Base-by-base conservation (phyloP, 35 echinoderm and acorn worm species). In the Strongylocentrotus purpuratus region DNA sequence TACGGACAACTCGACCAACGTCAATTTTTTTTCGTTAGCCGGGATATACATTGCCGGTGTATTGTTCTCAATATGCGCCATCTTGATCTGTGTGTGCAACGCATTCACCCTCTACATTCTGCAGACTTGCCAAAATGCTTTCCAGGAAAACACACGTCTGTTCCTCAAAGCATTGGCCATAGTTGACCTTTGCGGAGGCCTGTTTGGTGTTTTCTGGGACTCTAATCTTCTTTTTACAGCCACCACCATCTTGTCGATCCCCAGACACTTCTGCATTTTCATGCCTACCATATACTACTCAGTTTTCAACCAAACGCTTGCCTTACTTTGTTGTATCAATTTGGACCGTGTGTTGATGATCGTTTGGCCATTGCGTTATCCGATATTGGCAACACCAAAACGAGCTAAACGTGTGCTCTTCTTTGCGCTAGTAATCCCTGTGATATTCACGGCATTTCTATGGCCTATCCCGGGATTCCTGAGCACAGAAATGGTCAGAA, bases 101-200 rank as follows among this genome's bases (percentile, higher is more conserved):
- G 65, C 22, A 78, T 78, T 78, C 65, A 78, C 65, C 22, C 65
- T 78, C 7, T 78, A 78, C 65, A 78, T 78, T 7, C 65, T 78
- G 65, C 65, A 78, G 20, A 78, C 65, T 28, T 78, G 65, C 65
- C 65, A 78, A 7, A n/a, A 78, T 4, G 65, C 65, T 7, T 78
- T 78, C 8, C 65, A 78, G 65, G 65, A 78, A n/a, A 78, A 22
- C 0, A 78, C 65, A 4, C 20, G 65, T 5, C 65, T 78, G 65
- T 78, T 78, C 65, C n/a, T 78, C 65, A 78, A 78, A 28, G 65
- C 65, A 78, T 28, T 78, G 65, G 65, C 65, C 65, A 78, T 78
- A 4, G 65, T 78, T 18, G 65, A 78, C 65, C 18, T 78, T 22
- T 78, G 65, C 8, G 65, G 65, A 7, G 65, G 65, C 0, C 22